phyloP scores from a whole-genome alignment of 1,140 invertebrate species.

The Eciton burchellii region DNA sequence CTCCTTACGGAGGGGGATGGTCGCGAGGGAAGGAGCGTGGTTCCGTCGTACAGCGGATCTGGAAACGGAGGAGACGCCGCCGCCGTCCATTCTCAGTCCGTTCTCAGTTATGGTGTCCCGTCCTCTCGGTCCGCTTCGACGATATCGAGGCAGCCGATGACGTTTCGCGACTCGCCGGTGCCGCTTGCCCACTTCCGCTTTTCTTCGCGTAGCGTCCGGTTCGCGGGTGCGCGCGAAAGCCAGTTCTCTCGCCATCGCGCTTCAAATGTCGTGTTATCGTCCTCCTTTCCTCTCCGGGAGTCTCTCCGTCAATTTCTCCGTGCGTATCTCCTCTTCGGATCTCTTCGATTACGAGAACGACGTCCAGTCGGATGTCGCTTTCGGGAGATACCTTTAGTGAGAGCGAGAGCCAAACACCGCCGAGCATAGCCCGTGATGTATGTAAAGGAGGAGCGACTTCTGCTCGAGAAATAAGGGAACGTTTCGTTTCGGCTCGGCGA shows the following conservation, averaged over 20 bases:
- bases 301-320: not conserved
- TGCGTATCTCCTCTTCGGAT: not conserved
- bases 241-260: not conserved
- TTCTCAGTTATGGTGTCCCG: constrained; percentile 72
- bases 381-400: constrained; percentile 11
- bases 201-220: not conserved
- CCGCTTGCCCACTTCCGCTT: constrained; percentile 19
- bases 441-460: constrained; percentile 15
- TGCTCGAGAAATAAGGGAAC: constrained; percentile 35
- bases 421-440: constrained; percentile 20
- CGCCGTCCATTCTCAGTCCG: no score
- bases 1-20: constrained; percentile 50
- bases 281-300: not conserved
- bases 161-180: no score
- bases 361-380: not conserved
- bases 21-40: constrained; percentile 60
- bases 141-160: constrained; percentile 48
- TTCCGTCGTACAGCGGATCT: constrained; percentile 66
- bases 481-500: constrained; percentile 22
- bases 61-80: constrained; percentile 67
- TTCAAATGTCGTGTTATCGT: not conserved
- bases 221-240: constrained; percentile 9
- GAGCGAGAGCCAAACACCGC: constrained; percentile 1
- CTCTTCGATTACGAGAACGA: not conserved
- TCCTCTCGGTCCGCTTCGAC: constrained; percentile 61